phyloP scores from a whole-genome alignment of 2,888 invertebrate species.

The Coronaproctus castanopsis region DNA sequence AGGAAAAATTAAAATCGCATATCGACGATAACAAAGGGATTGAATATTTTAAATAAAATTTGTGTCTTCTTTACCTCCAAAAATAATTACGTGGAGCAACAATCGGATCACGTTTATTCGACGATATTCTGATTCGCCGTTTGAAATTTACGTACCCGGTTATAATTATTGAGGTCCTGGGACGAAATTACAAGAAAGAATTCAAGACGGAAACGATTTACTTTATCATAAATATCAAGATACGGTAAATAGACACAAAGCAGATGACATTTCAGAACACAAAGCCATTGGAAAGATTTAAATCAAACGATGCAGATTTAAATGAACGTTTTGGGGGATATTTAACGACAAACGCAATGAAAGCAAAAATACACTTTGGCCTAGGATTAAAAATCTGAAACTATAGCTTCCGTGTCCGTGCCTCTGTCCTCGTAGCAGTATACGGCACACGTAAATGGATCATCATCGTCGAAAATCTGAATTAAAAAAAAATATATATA shows the following conservation, averaged over 20 bases:
- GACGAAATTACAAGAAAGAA: neutral
- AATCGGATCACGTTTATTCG: too few species aligned
- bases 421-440: too few species aligned
- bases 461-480: too few species aligned
- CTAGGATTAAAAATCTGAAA: too few species aligned
- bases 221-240: neutral
- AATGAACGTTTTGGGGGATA: neutral
- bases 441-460: too few species aligned
- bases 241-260: neutral
- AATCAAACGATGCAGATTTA: neutral
- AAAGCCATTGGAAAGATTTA: neutral
- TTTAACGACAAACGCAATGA: neutral
- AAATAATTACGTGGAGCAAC: too few species aligned
- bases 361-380: neutral
- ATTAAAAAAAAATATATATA: neutral
- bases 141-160: neutral
- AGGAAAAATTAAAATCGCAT: neutral
- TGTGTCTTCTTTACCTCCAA: neutral
- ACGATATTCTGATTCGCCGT: neutral
- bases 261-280: neutral
- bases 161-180: neutral
- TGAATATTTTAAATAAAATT: neutral
- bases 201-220: neutral
- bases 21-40: neutral
- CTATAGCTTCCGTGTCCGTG: too few species aligned